Evolutionary conservation across 2,113 vertebrate species (phyloP).

Genomic region (Herpetotheres cachinnans): DNA sequence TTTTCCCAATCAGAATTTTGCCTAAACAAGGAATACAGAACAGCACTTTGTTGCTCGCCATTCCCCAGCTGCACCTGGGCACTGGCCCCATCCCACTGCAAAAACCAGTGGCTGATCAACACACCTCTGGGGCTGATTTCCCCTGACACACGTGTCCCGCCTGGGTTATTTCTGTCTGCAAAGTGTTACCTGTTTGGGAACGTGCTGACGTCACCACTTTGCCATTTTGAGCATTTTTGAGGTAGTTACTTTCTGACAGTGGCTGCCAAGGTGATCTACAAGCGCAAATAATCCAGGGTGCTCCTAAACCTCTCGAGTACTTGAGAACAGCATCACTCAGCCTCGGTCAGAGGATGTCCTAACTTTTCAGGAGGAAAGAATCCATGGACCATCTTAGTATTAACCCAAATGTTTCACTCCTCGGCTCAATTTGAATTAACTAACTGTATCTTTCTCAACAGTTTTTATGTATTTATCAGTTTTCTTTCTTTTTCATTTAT

Average conservation of each 20-base stretch:
- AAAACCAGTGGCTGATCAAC: neutral
- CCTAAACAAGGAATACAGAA: neutral
- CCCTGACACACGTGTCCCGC: neutral
- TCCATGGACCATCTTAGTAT: neutral
- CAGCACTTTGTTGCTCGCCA: accelerated
- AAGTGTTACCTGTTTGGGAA: neutral
- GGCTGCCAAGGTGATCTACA: neutral
- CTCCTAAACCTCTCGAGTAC: neutral
- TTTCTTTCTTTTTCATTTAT: neutral
- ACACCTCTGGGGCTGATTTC: neutral
- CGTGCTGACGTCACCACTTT: neutral
- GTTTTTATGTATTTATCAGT: too few relatives aligned
- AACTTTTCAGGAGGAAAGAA: neutral
- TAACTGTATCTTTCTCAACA: neutral
- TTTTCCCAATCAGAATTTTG: neutral
- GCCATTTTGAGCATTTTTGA: neutral
- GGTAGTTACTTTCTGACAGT: neutral
- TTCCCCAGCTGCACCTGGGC: neutral
- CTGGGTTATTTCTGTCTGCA: neutral
- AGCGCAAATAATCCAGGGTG: neutral
- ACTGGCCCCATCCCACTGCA: neutral
- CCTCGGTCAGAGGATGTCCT: neutral
- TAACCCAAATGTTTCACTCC: neutral
- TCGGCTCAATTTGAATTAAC: neutral
- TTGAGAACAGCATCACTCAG: neutral